Evolutionary conservation across 2,888 invertebrate species (phyloP).

Genomic region (Nipponacmea schrenckii): DNA sequence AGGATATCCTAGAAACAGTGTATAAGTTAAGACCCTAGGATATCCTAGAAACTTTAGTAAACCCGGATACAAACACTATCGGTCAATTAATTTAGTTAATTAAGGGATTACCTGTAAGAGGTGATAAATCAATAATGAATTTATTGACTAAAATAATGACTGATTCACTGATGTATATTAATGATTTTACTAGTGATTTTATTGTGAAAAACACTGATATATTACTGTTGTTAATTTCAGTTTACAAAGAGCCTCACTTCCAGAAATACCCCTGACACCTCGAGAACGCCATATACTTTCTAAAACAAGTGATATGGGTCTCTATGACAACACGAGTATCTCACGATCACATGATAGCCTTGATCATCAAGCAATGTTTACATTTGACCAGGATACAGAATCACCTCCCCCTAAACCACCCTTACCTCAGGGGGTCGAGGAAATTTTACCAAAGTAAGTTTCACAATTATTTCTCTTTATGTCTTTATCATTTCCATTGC

Average conservation of each 20-base stretch:
- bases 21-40: too few species aligned
- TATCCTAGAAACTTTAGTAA: too few species aligned
- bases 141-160: too few species aligned
- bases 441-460: constrained; percentile 43
- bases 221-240: constrained; percentile 28
- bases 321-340: constrained; percentile 49
- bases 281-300: constrained; percentile 66
- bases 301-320: constrained; percentile 58
- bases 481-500: too few species aligned
- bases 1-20: too few species aligned
- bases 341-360: constrained; percentile 61
- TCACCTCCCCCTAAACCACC: constrained; percentile 89
- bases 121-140: too few species aligned
- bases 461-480: neutral
- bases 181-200: too few species aligned
- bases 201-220: too few species aligned
- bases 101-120: too few species aligned
- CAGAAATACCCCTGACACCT: constrained; percentile 67
- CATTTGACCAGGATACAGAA: constrained; percentile 37
- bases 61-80: too few species aligned
- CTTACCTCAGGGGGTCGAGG: constrained; percentile 74
- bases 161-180: too few species aligned
- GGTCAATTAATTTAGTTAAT: too few species aligned
- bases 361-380: constrained; percentile 36
- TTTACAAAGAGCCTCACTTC: constrained; percentile 55